phyloP scores from a whole-genome alignment of 1,140 invertebrate genomes.

The Drusus annulatus region DNA sequence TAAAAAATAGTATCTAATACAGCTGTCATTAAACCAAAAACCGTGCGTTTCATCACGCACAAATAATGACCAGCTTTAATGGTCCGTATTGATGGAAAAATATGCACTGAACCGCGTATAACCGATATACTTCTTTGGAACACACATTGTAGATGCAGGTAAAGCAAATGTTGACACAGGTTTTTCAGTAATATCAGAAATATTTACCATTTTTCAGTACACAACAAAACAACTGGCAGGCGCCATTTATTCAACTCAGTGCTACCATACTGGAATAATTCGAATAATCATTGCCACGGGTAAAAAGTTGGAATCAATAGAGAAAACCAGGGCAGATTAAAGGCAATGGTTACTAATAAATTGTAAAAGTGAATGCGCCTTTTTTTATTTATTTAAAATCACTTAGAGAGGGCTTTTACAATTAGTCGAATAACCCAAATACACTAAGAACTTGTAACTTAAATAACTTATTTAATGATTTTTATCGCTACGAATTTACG shows the following conservation, averaged over 20 bases:
- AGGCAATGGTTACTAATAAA: no score
- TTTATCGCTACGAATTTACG: no score
- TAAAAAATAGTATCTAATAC: constrained; percentile 9
- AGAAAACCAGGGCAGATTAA: no score
- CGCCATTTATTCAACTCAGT: constrained; percentile 45
- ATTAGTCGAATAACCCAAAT: no score
- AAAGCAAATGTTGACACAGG: constrained; percentile 45
- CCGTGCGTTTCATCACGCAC: neutral
- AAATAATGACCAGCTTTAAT: constrained; percentile 9
- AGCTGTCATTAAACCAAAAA: constrained; percentile 33
- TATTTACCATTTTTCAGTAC: constrained; percentile 52
- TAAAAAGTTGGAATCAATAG: no score
- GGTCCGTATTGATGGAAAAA: neutral
- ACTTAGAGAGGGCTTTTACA: no score
- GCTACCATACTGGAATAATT: neutral
- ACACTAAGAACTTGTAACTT: no score
- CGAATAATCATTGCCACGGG: no score
- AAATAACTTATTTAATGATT: no score
- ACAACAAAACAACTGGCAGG: constrained; percentile 50
- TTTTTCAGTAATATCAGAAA: constrained; percentile 40
- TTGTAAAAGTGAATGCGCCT: no score
- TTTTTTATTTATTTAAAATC: no score
- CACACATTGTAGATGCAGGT: neutral
- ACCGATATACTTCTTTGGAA: neutral
- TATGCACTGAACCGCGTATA: neutral